Percentiles rank a stretch among this genome's conserved stretches.
Conservation (phyloP, 2,888 invertebrate species). For the Zhuqinia jingwanae region DNA sequence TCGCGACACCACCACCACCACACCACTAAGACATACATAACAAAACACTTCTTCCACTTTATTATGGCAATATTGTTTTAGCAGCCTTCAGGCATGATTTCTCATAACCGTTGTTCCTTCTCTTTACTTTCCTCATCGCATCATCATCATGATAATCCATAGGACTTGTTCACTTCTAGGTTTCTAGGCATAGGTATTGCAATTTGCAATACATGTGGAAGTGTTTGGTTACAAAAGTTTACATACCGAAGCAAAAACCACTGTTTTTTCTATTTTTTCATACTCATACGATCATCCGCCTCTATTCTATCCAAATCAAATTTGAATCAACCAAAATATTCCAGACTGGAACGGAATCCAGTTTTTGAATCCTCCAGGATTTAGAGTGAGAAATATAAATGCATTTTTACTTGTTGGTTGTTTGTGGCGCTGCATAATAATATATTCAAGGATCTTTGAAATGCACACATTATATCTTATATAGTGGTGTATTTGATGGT, state of each 20-base stretch:
- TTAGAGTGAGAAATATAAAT: no score
- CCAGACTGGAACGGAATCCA: background rate
- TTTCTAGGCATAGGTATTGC: no score
- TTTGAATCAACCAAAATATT: slow-evolving; percentile 18
- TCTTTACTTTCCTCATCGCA: no score
- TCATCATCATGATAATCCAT: no score
- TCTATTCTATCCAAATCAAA: slow-evolving; percentile 23
- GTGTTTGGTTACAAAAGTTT: no score
- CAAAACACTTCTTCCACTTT: slow-evolving; percentile 4
- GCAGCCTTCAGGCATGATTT: slow-evolving; percentile 25
- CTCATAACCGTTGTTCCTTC: no score
- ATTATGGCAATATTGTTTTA: slow-evolving; percentile 31
- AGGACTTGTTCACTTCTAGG: no score
- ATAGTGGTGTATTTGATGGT: no score
- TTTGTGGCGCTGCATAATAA: background rate
- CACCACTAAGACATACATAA: no score
- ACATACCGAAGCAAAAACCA: background rate
- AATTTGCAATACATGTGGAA: no score
- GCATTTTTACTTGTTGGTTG: background rate
- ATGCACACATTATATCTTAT: no score
- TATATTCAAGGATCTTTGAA: no score
- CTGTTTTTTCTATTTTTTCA: background rate
- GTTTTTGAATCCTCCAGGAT: slow-evolving; percentile 1
- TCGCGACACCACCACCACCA: background rate
- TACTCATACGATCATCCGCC: slow-evolving; percentile 18